phyloP scores from a whole-genome alignment of 2,888 invertebrate species.

The Allacma fusca region DNA sequence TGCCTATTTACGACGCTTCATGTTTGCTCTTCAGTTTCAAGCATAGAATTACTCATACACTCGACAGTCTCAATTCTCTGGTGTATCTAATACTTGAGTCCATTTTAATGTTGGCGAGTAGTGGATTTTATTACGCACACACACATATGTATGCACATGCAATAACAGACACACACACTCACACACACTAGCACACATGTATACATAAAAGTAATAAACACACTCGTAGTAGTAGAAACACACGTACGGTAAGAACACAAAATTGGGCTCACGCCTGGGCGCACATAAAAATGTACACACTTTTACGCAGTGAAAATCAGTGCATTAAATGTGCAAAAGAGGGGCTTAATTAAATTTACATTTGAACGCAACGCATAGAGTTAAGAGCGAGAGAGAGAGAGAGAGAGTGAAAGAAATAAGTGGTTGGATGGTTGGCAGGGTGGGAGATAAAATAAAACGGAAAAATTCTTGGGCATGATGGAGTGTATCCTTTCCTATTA shows the following conservation, averaged over 20 bases:
- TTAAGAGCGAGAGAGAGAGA: neutral
- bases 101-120: no score
- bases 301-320: neutral
- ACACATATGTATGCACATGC: no score
- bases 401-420: slow-evolving; percentile 1
- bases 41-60: no score
- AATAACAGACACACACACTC: no score
- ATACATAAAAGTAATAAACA: no score
- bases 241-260: neutral
- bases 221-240: no score
- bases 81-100: no score
- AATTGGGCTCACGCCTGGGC: neutral
- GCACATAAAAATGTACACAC: neutral
- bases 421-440: slow-evolving; percentile 23
- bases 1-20: no score
- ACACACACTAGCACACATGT: no score
- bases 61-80: no score
- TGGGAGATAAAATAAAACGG: slow-evolving; percentile 26
- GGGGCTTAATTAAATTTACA: slow-evolving; percentile 40
- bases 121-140: no score
- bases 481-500: slow-evolving; percentile 34
- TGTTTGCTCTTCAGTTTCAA: no score
- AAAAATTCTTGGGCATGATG: slow-evolving; percentile 33
- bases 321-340: neutral
- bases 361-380: slow-evolving; percentile 7